These are phyloP conservation scores for Drosophila recens DNA, from an alignment of 2,888 invertebrate genomes.

Conservation along the genomic window DNA sequence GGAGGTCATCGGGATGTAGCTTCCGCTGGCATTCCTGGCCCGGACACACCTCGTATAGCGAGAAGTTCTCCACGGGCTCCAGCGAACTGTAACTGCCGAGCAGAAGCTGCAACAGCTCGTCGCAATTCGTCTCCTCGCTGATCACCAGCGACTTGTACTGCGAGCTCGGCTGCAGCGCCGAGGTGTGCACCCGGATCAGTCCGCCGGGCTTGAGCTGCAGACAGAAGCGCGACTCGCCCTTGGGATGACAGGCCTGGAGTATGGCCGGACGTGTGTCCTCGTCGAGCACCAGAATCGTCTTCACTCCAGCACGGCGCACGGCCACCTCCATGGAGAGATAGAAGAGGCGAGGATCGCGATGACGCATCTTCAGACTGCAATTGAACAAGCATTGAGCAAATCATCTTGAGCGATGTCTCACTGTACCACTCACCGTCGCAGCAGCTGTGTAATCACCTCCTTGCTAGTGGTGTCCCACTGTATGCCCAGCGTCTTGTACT, in stretches of 20 bases:
- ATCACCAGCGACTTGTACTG: conserved; percentile 96
- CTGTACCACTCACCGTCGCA: conserved; percentile 90
- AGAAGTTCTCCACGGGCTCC: conserved; percentile 94
- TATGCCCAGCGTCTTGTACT: conserved; percentile 97
- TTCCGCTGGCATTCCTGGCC: conserved; percentile 95
- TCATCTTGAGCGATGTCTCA: fast-evolving
- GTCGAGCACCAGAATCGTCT: conserved; percentile 93
- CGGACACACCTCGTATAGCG: conserved; percentile 93
- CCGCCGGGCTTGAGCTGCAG: conserved; percentile 95
- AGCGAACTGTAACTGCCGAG: conserved; percentile 93
- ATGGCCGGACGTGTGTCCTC: conserved; percentile 96
- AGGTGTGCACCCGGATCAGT: conserved; percentile 96
- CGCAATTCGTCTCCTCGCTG: conserved; percentile 94
- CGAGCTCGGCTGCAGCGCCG: conserved; percentile 95
- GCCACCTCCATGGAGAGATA: conserved; percentile 98
- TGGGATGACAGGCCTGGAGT: conserved; percentile 96
- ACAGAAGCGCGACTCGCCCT: conserved; percentile 96
- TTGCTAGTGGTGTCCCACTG: conserved; percentile 95
- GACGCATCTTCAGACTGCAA: conserved; percentile 90
- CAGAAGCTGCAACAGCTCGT: conserved; percentile 93
- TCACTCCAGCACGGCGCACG: conserved; percentile 92
- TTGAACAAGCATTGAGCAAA: neutral
- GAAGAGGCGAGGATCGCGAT: conserved; percentile 96
- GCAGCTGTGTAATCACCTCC: conserved; percentile 93
- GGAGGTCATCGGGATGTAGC: conserved; percentile 94